Evolutionary conservation across 1,140 invertebrate species (phyloP).

Genomic region (Calliopsis andreniformis): DNA sequence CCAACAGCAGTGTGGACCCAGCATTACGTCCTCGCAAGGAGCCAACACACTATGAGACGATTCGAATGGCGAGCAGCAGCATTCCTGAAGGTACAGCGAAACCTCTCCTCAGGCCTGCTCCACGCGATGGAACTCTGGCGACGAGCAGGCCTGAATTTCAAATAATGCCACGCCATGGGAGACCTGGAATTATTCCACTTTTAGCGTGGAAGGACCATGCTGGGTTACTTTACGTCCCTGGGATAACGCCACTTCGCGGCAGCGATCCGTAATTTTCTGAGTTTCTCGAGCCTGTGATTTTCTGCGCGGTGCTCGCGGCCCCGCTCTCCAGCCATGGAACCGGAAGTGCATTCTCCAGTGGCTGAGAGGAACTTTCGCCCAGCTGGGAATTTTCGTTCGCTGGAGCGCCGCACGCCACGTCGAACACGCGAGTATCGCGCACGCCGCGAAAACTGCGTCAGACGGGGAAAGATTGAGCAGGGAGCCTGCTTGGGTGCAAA

Average conservation of each 20-base stretch:
- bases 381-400: neutral
- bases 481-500: neutral
- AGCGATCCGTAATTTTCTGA: slow-evolving; percentile 1
- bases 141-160: slow-evolving; percentile 9
- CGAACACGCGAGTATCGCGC: slow-evolving; percentile 25
- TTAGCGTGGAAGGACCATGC: neutral
- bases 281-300: neutral
- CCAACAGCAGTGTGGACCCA: no score
- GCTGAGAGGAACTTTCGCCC: neutral
- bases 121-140: neutral
- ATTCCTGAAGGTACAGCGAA: no score
- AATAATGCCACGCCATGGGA: neutral
- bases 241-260: neutral
- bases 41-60: no score
- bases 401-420: neutral
- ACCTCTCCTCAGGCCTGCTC: no score
- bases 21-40: no score
- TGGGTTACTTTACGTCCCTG: neutral
- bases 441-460: neutral
- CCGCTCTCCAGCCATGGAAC: neutral
- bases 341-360: slow-evolving; percentile 5
- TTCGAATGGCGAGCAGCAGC: no score
- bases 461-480: neutral
- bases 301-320: neutral
- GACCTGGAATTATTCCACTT: neutral